Evolutionary conservation across 2,888 invertebrate species (phyloP).

Genomic region (Tiliacea citrago): DNA sequence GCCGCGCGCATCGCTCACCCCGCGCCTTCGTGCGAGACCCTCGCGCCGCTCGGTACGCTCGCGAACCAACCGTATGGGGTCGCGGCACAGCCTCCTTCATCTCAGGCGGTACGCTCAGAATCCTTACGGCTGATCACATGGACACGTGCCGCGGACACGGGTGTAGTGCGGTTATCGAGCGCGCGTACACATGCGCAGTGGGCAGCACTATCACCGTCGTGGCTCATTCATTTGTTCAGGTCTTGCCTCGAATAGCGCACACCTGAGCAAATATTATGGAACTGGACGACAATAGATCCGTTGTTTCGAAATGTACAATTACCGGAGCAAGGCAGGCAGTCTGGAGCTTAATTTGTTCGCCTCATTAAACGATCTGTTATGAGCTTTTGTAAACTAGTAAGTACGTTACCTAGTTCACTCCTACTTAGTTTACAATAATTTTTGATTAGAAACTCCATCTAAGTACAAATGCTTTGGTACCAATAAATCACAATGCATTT

Average conservation of each 20-base stretch:
- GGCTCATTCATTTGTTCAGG: constrained; percentile 85
- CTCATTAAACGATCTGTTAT: constrained; percentile 44
- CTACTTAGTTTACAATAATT: constrained; percentile 8
- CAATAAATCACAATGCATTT: not conserved
- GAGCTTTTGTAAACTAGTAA: constrained; percentile 13
- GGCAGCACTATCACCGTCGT: constrained; percentile 69
- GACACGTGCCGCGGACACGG: constrained; percentile 83
- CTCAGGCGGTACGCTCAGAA: constrained; percentile 69
- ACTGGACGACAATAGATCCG: constrained; percentile 79
- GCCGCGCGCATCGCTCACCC: constrained; percentile 73
- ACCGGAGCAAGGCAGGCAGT: constrained; percentile 62
- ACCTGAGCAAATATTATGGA: constrained; percentile 89
- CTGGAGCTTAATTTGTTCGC: constrained; percentile 51
- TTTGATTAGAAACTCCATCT: not conserved
- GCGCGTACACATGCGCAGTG: constrained; percentile 87
- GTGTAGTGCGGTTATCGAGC: constrained; percentile 88
- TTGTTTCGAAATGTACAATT: constrained; percentile 82
- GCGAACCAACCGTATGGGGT: constrained; percentile 65
- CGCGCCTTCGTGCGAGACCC: constrained; percentile 66
- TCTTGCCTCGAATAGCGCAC: constrained; percentile 77
- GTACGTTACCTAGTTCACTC: not conserved
- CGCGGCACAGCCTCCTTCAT: constrained; percentile 84
- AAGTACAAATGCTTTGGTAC: not conserved
- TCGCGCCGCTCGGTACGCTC: constrained; percentile 62
- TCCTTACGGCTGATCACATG: constrained; percentile 75